These are phyloP conservation scores for Sisor rabdophorus DNA, from an alignment of 2,113 vertebrate genomes.

Conservation along the genomic window DNA sequence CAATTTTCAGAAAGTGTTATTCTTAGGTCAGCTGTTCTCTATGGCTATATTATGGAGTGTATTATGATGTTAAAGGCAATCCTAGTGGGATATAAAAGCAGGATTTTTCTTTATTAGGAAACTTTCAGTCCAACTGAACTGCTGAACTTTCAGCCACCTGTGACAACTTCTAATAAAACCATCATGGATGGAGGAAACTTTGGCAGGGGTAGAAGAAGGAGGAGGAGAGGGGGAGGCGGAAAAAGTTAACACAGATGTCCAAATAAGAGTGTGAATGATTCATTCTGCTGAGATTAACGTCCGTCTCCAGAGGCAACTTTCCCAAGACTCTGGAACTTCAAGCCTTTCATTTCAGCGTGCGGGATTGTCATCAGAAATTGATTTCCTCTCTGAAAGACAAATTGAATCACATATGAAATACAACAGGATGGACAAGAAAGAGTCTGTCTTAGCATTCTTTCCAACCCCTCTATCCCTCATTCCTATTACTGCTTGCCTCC, in stretches of 20 bases:
- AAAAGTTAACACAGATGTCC: slow-evolving; percentile 73
- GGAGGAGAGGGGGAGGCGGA: slow-evolving; percentile 10
- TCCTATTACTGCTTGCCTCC: slow-evolving; percentile 40
- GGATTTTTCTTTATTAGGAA: slow-evolving; percentile 4
- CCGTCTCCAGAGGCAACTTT: slow-evolving; percentile 83
- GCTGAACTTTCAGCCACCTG: slow-evolving; percentile 68
- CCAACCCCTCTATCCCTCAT: slow-evolving; percentile 44
- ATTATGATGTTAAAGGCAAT: slow-evolving; percentile 11
- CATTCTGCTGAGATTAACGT: slow-evolving; percentile 74
- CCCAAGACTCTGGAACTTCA: slow-evolving; percentile 84
- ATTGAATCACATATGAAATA: slow-evolving; percentile 96
- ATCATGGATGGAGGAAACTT: slow-evolving; percentile 69
- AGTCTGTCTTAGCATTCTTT: slow-evolving; percentile 85
- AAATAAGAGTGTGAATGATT: slow-evolving; percentile 76
- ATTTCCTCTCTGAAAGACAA: slow-evolving; percentile 98
- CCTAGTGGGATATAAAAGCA: slow-evolving; percentile 4
- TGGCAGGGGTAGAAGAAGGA: slow-evolving; percentile 16
- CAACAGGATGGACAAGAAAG: slow-evolving; percentile 93
- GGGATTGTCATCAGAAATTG: slow-evolving; percentile 99
- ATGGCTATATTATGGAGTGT: background rate
- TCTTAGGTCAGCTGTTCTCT: background rate
- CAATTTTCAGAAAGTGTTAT: background rate
- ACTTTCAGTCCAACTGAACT: slow-evolving; percentile 51
- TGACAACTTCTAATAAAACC: slow-evolving; percentile 69
- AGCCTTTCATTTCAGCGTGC: slow-evolving; percentile 84